A percentile compares a stretch with the other conserved stretches of the same genome.
phyloP scores from a whole-genome alignment of 2,888 invertebrate species.

The Incurvaria masculella region DNA sequence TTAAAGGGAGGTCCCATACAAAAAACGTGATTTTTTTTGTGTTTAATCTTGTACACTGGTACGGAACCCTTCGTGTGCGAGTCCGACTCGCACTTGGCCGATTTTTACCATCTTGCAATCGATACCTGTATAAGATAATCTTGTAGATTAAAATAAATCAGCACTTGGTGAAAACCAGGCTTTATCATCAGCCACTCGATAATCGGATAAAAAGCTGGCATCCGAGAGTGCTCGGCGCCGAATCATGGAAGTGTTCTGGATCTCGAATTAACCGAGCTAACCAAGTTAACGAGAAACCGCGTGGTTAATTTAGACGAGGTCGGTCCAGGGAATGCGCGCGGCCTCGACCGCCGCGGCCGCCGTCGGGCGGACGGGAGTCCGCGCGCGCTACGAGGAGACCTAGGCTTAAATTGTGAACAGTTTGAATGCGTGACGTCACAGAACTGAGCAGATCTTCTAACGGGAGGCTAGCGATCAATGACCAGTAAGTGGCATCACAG shows the following conservation, averaged over 20 bases:
- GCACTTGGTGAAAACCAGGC: no score
- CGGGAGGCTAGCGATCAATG: conserved; percentile 59
- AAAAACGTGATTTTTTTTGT: no score
- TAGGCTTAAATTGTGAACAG: conserved; percentile 41
- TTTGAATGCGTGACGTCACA: conserved; percentile 61
- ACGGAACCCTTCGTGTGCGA: no score
- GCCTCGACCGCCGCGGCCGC: conserved; percentile 59
- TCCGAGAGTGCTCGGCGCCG: conserved; percentile 59
- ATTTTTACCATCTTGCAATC: no score
- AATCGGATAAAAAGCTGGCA: conserved; percentile 55
- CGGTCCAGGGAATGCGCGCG: conserved; percentile 50
- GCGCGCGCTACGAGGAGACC: conserved; percentile 51
- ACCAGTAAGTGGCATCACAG: conserved; percentile 64
- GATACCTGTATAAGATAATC: no score
- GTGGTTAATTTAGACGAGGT: conserved; percentile 37
- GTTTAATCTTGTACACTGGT: no score
- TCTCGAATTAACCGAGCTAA: conserved; percentile 66
- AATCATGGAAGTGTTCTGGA: conserved; percentile 63
- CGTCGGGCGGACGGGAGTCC: conserved; percentile 58
- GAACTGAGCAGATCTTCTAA: conserved; percentile 63
- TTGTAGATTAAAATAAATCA: no score
- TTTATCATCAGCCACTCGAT: no score
- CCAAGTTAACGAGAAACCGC: conserved; percentile 55
- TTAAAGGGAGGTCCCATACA: no score
- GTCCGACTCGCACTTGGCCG: no score